Evolutionary conservation across 2,113 vertebrate genomes (phyloP).

Genomic region (Halichoeres trimaculatus): DNA sequence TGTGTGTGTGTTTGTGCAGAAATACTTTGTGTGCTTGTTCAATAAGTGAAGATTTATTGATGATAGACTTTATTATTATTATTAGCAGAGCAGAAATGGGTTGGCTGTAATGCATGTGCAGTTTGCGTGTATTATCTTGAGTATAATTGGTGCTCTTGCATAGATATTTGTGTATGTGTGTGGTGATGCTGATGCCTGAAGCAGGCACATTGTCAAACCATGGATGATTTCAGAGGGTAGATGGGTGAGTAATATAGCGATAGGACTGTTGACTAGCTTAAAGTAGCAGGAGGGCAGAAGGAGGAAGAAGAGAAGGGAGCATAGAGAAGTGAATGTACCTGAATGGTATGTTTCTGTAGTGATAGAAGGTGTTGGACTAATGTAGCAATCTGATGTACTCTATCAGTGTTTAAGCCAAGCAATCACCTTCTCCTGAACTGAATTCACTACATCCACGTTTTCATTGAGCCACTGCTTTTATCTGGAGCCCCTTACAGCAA

Average conservation of each 20-base stretch:
- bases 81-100: conserved; percentile 35
- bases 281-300: conserved; percentile 26
- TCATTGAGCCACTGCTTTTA: conserved; percentile 38
- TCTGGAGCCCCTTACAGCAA: conserved; percentile 31
- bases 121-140: conserved; percentile 37
- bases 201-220: conserved; percentile 49
- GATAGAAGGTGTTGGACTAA: conserved; percentile 21
- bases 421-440: conserved; percentile 11
- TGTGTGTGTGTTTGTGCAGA: conserved; percentile 32
- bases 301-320: conserved; percentile 26
- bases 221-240: conserved; percentile 32
- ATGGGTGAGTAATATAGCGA: conserved; percentile 39
- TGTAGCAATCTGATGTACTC: conserved; percentile 15
- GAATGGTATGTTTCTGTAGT: conserved; percentile 36
- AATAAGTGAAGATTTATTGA: conserved; percentile 30
- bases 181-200: conserved; percentile 39
- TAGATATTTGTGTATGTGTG: conserved; percentile 31
- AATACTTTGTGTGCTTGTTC: conserved; percentile 41
- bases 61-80: too few relatives aligned
- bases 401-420: conserved; percentile 8
- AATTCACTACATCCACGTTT: conserved; percentile 12
- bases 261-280: conserved; percentile 34
- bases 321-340: conserved; percentile 20
- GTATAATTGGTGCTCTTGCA: conserved; percentile 35
- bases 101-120: conserved; percentile 26